A percentile compares a stretch with the other conserved stretches of the same genome.
phyloP scores from a whole-genome alignment of 2,113 vertebrate species.

The Zosterops borbonicus region DNA sequence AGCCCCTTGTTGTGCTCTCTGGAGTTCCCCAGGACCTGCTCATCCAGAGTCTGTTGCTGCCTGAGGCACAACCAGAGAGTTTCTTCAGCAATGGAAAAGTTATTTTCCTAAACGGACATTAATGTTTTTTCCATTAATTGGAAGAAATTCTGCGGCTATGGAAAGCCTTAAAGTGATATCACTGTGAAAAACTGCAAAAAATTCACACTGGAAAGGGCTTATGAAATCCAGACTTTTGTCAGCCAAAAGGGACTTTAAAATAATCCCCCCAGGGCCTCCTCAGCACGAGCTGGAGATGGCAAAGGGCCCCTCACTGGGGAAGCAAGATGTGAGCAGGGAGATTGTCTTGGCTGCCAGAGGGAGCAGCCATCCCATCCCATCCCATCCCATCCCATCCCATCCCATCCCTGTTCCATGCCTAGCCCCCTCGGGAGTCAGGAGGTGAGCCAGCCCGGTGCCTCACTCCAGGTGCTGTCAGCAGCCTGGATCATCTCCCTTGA shows the following conservation, averaged over 20 bases:
- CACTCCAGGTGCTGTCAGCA: neutral
- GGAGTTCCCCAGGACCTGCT: neutral
- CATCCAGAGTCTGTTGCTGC: neutral
- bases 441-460: neutral
- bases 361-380: neutral
- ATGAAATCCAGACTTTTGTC: neutral
- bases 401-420: neutral
- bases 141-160: neutral
- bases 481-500: neutral
- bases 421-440: neutral
- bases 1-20: neutral
- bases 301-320: neutral
- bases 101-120: neutral
- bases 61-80: neutral
- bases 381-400: neutral
- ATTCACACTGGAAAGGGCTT: neutral
- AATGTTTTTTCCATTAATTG: slow-evolving; percentile 60
- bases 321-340: rapidly evolving
- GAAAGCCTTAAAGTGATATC: slow-evolving; percentile 33
- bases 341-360: neutral
- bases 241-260: neutral
- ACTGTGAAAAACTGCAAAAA: slow-evolving; percentile 1
- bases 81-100: slow-evolving; percentile 1
- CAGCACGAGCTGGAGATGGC: rapidly evolving
- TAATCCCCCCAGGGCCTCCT: neutral